Evolutionary conservation across 2,797 vertebrate species (phyloP), one percentile per base, ranked within the genome.

Genomic region (Selene dorsalis): DNA sequence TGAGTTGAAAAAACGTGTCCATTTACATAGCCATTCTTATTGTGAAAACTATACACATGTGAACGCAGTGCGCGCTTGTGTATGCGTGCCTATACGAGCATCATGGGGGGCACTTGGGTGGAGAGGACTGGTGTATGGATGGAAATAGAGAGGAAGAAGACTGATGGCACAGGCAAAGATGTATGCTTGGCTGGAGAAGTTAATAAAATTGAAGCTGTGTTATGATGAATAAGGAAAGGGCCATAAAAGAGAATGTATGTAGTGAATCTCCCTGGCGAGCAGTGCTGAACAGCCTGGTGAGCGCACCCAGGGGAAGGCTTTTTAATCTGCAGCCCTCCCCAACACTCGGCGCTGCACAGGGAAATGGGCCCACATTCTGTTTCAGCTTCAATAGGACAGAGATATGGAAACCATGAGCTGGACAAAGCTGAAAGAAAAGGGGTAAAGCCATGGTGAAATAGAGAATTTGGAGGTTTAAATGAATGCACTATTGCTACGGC

Each of bases 201-300:
- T 95, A 94, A 93, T 94, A 93, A 93, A 94, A 93, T 83, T 90
- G 86, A 93, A 92, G 91, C 88, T 90, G 78, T 91, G 90, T 93
- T 93, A 91, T 94, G 92, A 94, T 94, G 92, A 93, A 94, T 94
- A 94, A 93, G 90, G 89, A 93, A 92, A 88, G 90, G 83, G 84
- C 89, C 86, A 91, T 94, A 92, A 94, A 94, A 93, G 87, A 93
- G 87, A 92, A 92, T 91, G 91, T 93, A 89, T 93, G 93, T 93
- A 90, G 91, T 93, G 92, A 91, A 92, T 92, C 88, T 93, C 91
- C 83, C 91, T 83, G 88, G 92, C 81, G 87, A 92, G 87, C 74
- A 62, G 60, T 64, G 85, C 86, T 86, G 87, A 92, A 90, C 89
- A 90, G 87, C 89, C 87, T 88, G 89, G 91, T 87, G 91, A 92